Conservation (phyloP, 2,797 vertebrate genomes). For the Lithobates sylvaticus region DNA sequence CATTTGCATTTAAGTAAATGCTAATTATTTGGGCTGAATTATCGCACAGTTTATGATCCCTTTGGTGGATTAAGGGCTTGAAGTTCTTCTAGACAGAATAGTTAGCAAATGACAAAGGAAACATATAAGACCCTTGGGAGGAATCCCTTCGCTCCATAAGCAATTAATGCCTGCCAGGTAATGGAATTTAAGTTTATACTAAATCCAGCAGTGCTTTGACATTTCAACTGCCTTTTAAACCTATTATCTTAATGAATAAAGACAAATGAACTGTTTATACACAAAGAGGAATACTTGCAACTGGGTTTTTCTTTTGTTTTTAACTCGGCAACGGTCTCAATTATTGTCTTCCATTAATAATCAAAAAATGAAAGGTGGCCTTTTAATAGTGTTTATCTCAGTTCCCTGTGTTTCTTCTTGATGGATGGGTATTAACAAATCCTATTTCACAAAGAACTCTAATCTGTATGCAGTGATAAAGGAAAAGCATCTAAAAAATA, state of each 20-base stretch:
- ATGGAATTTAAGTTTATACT: constrained; percentile 99
- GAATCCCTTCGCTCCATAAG: constrained; percentile 93
- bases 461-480: constrained; percentile 49
- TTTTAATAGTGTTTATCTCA: constrained; percentile 70
- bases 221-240: constrained; percentile 98
- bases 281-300: constrained; percentile 73
- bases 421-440: constrained; percentile 80
- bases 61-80: constrained; percentile 99
- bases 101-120: constrained; percentile 99
- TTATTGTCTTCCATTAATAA: constrained; percentile 70
- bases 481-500: constrained; percentile 65
- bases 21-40: constrained; percentile 99
- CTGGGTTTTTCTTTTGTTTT: constrained; percentile 60
- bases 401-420: constrained; percentile 68
- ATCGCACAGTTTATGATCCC: constrained; percentile 99
- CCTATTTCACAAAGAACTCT: constrained; percentile 72
- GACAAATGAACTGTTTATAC: constrained; percentile 81
- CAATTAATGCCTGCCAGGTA: constrained; percentile 99
- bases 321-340: constrained; percentile 61
- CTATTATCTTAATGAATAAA: constrained; percentile 98
- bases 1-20: constrained; percentile 99
- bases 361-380: constrained; percentile 72
- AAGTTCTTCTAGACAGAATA: constrained; percentile 99
- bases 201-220: constrained; percentile 97
- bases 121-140: constrained; percentile 96